Evolutionary conservation across 2,888 invertebrate genomes (phyloP).

Genomic region (Callinectes sapidus): DNA sequence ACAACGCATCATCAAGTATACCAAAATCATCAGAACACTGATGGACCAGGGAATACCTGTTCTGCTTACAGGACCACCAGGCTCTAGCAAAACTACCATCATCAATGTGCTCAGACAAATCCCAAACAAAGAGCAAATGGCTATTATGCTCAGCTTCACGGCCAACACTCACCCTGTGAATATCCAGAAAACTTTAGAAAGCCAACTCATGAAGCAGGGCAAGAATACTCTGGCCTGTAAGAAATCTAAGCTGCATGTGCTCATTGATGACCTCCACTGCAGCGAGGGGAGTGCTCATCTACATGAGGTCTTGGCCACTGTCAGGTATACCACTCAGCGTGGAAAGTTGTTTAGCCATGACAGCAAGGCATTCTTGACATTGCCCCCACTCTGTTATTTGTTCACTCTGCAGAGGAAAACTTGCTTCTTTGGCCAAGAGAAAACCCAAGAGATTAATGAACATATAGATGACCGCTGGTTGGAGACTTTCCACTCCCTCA

Average conservation of each 20-base stretch:
- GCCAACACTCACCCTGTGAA: conserved; percentile 51
- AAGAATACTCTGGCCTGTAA: conserved; percentile 52
- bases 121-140: conserved; percentile 6
- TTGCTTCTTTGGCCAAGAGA: conserved; percentile 50
- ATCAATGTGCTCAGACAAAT: conserved; percentile 53
- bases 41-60: conserved; percentile 63
- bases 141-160: conserved; percentile 46
- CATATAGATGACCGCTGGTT: conserved; percentile 53
- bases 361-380: conserved; percentile 47
- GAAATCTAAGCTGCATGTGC: conserved; percentile 53
- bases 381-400: conserved; percentile 58
- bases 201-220: conserved; percentile 58
- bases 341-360: conserved; percentile 53
- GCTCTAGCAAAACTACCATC: conserved; percentile 61
- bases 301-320: conserved; percentile 59
- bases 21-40: conserved; percentile 43
- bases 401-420: conserved; percentile 56
- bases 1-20: conserved; percentile 56
- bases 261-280: conserved; percentile 68
- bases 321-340: conserved; percentile 54
- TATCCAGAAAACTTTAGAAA: conserved; percentile 49
- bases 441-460: conserved; percentile 52
- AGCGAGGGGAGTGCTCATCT: conserved; percentile 49
- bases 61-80: conserved; percentile 56
- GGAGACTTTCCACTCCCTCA: conserved; percentile 58